A percentile compares a stretch with the other conserved stretches of the same genome.
Conservation (phyloP, 2,797 vertebrate species). For the Falco rusticolus region DNA sequence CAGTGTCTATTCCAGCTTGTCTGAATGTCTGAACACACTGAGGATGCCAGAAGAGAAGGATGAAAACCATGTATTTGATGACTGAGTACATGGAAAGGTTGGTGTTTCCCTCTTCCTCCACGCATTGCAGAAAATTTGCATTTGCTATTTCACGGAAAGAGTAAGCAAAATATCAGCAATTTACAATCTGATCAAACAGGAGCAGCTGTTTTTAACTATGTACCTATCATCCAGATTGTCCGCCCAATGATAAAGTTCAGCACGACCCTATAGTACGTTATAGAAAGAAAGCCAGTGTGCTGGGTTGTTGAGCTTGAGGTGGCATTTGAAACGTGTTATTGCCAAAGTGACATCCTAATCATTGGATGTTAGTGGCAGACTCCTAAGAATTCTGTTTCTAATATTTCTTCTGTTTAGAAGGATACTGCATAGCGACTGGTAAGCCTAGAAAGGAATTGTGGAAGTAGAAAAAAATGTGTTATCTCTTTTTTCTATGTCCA, state of each 20-base stretch:
- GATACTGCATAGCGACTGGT: no score
- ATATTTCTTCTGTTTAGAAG: not conserved
- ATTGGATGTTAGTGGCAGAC: not conserved
- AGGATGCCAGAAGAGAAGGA: not conserved
- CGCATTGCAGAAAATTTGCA: not conserved
- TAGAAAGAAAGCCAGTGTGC: not conserved
- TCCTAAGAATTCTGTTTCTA: not conserved
- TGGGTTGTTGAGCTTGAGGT: not conserved
- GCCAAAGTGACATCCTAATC: not conserved
- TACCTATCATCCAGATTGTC: not conserved
- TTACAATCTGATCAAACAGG: not conserved
- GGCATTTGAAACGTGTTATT: not conserved
- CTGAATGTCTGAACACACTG: not conserved
- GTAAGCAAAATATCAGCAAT: not conserved
- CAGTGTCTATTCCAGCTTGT: not conserved
- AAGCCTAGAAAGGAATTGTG: not conserved
- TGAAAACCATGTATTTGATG: not conserved
- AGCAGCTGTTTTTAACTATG: not conserved
- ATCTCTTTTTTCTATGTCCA: not conserved
- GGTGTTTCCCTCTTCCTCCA: not conserved
- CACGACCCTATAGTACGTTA: rapidly evolving
- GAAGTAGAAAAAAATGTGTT: not conserved
- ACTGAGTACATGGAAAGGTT: not conserved
- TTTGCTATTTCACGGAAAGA: rapidly evolving
- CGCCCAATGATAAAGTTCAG: not conserved